phyloP scores from a whole-genome alignment of 2,113 vertebrate genomes.

The Diglossa brunneiventris region DNA sequence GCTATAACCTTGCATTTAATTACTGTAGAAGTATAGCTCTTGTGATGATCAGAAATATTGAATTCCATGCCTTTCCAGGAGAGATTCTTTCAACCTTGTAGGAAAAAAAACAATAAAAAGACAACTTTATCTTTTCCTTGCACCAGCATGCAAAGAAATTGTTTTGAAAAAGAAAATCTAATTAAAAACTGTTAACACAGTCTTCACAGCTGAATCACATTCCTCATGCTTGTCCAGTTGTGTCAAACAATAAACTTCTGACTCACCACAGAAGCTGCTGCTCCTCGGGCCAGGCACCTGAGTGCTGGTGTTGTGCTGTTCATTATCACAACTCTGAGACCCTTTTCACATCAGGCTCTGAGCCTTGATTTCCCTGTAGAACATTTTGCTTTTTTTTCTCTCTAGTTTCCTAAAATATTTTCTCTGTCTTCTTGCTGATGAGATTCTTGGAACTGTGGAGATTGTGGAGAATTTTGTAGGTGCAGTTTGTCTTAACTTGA shows the following conservation, averaged over 20 bases:
- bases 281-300: not conserved
- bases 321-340: not conserved
- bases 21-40: not conserved
- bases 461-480: not conserved
- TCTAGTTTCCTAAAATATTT: slow-evolving; percentile 12
- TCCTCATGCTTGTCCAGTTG: not conserved
- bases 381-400: not conserved
- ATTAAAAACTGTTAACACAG: slow-evolving; percentile 16
- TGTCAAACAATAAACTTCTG: not conserved
- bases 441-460: not conserved
- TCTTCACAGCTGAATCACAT: not conserved
- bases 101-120: too few species aligned
- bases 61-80: not conserved
- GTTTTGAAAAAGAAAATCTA: slow-evolving; percentile 7
- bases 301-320: not conserved
- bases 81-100: not conserved
- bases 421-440: not conserved
- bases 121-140: not conserved
- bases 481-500: not conserved
- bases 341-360: not conserved
- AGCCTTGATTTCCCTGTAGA: not conserved
- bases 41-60: not conserved
- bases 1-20: not conserved
- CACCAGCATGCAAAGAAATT: not conserved
- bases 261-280: not conserved